phyloP scores from a whole-genome alignment of 1,140 invertebrate species.

The Drosophila chauvacae region DNA sequence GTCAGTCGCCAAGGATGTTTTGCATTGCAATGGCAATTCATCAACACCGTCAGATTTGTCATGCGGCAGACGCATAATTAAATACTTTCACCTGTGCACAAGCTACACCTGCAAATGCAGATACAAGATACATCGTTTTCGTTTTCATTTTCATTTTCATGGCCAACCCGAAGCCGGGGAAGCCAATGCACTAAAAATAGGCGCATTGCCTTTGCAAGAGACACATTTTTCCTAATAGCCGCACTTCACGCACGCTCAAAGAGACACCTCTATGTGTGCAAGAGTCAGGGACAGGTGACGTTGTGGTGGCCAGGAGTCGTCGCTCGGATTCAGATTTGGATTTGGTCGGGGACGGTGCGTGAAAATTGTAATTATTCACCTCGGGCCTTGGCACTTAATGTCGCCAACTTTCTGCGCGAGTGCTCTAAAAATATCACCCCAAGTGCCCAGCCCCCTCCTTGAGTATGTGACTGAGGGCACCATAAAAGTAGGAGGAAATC shows the following conservation, averaged over 20 bases:
- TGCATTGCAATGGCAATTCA: conserved; percentile 72
- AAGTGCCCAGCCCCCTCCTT: not conserved
- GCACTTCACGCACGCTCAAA: conserved; percentile 70
- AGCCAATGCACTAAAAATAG: conserved; percentile 78
- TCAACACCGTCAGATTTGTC: conserved; percentile 74
- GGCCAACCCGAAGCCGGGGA: conserved; percentile 61
- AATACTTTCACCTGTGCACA: conserved; percentile 73
- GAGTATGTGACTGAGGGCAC: conserved; percentile 4
- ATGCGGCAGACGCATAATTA: conserved; percentile 75
- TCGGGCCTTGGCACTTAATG: conserved; percentile 33
- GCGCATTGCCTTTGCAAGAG: conserved; percentile 66
- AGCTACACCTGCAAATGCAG: conserved; percentile 40
- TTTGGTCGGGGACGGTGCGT: conserved; percentile 38
- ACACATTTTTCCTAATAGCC: conserved; percentile 73
- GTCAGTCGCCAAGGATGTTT: conserved; percentile 65
- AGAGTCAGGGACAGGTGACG: conserved; percentile 31
- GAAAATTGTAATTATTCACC: conserved; percentile 71
- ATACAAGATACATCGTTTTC: conserved; percentile 30
- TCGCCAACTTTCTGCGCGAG: conserved; percentile 33
- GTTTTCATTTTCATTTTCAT: conserved; percentile 57
- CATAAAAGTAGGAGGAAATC: not conserved
- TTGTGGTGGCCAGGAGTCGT: conserved; percentile 19
- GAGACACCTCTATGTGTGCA: conserved; percentile 26
- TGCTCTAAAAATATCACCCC: conserved; percentile 16
- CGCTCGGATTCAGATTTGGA: conserved; percentile 6